Evolutionary conservation across 2,113 vertebrate genomes (phyloP), one percentile per base, ranked within the genome.

Genomic region (Ardeotis arabs): DNA sequence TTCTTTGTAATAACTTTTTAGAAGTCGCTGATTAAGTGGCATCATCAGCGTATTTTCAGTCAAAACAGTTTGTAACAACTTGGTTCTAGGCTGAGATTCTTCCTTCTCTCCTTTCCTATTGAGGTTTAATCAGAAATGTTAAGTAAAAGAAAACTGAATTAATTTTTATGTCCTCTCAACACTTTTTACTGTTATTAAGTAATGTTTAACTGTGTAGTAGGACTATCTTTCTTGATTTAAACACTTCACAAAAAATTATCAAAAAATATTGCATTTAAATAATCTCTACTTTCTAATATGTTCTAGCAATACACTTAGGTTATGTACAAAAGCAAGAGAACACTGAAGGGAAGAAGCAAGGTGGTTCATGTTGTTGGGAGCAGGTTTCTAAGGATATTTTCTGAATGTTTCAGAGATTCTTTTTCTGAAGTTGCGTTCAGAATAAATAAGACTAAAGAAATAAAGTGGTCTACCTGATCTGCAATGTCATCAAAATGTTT

Each of bases 21-120:
- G 60, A 90, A 96, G 50, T 83, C 2, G 0, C 64, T 92, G 80
- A 84, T 93, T 58, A 79, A 93, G 35, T 84, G 83, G 47, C 52
- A 86, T 63, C 31, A 63, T 84, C 93, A 91, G 63, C 89, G 87
- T 24, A 69, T 93, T 95, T 89, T 93, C 74, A 81, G 78, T 76
- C 78, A 91, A 87, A 95, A 90, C 39, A 77, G 14, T 84, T 82
- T 55, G 22, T 87, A 56, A 68, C n/a, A 67, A 8, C 1, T 49
- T 67, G 12, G 3, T 83, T 78, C 27, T 79, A 83, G 29, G 29
- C 47, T 90, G 39, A 5, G 25, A 49, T 83, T 91, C 93, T 95
- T 84, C 35, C 9, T 55, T 85, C 29, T 75, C 1, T 19, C 16
- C 11, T 73, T 72, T 72, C 7, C 35, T 78, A 31, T 22, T 66